Percentiles rank a stretch among this genome's conserved stretches.
Conservation (phyloP, 2,888 invertebrate genomes). For the Ophonus ardosiacus region DNA sequence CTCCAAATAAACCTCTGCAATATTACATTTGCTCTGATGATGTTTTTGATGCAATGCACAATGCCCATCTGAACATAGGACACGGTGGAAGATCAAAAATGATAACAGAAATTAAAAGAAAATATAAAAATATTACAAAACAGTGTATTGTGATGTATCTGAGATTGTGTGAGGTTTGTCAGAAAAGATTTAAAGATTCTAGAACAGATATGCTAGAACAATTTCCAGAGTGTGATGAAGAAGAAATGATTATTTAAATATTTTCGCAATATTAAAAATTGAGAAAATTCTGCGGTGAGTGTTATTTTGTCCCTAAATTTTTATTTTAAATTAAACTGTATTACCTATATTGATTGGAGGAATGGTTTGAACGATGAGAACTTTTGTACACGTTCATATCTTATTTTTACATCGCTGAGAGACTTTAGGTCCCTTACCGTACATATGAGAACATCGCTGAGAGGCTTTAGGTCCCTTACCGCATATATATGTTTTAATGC, state of each 20-base stretch:
- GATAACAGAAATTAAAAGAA: slow-evolving; percentile 15
- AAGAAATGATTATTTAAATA: background rate
- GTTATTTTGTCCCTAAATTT: too few relatives aligned
- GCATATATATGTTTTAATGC: too few relatives aligned
- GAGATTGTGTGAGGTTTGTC: slow-evolving; percentile 23
- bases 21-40: slow-evolving; percentile 23
- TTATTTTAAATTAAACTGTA: background rate
- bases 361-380: too few relatives aligned
- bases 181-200: slow-evolving; percentile 23
- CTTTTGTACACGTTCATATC: too few relatives aligned
- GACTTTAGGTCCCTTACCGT: too few relatives aligned
- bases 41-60: slow-evolving; percentile 22
- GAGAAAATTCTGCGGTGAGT: too few relatives aligned
- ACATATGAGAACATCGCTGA: too few relatives aligned
- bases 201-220: background rate
- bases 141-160: slow-evolving; percentile 26
- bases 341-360: too few relatives aligned
- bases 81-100: slow-evolving; percentile 27
- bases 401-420: too few relatives aligned
- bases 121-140: slow-evolving; percentile 25
- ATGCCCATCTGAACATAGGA: slow-evolving; percentile 8
- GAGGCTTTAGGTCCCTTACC: too few relatives aligned
- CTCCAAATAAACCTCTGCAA: background rate
- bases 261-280: too few relatives aligned
- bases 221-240: slow-evolving; percentile 3